A percentile compares a stretch with the other conserved stretches of the same genome.
Evolutionary conservation across 2,888 invertebrate species (phyloP).

Genomic region (Euspilapteryx auroguttella): DNA sequence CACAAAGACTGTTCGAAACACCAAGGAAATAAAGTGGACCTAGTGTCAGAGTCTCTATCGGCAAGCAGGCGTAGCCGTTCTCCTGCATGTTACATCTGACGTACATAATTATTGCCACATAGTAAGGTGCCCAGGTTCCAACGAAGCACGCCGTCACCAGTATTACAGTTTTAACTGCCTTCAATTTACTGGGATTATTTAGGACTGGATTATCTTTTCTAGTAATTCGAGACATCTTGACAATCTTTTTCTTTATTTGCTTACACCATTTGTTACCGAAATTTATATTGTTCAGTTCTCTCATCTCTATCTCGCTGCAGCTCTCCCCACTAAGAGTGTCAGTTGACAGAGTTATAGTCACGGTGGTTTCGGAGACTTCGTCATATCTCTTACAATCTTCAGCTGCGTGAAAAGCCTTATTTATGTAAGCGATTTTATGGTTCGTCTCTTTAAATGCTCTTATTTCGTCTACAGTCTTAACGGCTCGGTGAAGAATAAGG

Average conservation of each 20-base stretch:
- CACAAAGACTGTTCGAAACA: slow-evolving; percentile 55
- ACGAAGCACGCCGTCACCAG: slow-evolving; percentile 58
- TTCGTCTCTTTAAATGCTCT: slow-evolving; percentile 24
- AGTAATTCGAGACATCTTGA: slow-evolving; percentile 13
- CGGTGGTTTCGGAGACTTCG: slow-evolving; percentile 12
- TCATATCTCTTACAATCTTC: slow-evolving; percentile 16
- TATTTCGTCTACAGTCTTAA: slow-evolving; percentile 50
- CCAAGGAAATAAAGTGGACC: slow-evolving; percentile 61
- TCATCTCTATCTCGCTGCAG: slow-evolving; percentile 10
- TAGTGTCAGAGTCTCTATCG: slow-evolving; percentile 49
- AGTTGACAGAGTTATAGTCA: slow-evolving; percentile 16
- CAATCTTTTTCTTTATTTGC: slow-evolving; percentile 11
- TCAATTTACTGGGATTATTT: slow-evolving; percentile 46
- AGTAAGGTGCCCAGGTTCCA: slow-evolving; percentile 63
- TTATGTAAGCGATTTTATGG: slow-evolving; percentile 12
- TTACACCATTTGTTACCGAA: slow-evolving; percentile 5
- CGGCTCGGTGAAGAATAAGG: slow-evolving; percentile 54
- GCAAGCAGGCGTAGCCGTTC: slow-evolving; percentile 38
- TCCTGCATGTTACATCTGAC: slow-evolving; percentile 40
- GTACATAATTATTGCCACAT: slow-evolving; percentile 51
- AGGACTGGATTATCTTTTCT: slow-evolving; percentile 12
- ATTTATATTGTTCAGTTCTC: slow-evolving; percentile 11
- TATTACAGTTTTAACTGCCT: slow-evolving; percentile 62
- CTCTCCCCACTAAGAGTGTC: slow-evolving; percentile 12
- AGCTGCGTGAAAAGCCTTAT: slow-evolving; percentile 21